These are phyloP conservation scores for Rhabdomys pumilio DNA, from an alignment of 2,797 vertebrate genomes.

Conservation along the genomic window DNA sequence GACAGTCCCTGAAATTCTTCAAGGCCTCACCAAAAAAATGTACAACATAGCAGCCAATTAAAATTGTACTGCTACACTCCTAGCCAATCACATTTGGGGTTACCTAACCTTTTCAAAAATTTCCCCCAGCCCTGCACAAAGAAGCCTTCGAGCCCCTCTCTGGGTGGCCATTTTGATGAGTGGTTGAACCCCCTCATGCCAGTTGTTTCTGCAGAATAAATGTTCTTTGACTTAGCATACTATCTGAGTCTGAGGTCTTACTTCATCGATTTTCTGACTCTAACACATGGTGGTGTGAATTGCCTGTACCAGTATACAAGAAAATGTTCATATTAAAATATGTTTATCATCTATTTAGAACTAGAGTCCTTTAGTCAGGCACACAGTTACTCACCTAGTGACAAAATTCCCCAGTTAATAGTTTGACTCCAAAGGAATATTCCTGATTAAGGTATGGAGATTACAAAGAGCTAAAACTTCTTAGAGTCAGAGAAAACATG, in stretches of 20 bases:
- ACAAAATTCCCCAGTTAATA: constrained; percentile 4
- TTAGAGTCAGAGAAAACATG: background rate
- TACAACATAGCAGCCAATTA: background rate
- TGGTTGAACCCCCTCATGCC: background rate
- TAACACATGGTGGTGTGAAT: background rate
- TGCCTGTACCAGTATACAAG: background rate
- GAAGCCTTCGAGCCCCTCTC: background rate
- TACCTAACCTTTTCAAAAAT: background rate
- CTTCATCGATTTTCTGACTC: background rate
- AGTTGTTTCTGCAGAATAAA: background rate
- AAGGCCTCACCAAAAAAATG: background rate
- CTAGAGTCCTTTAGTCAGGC: background rate
- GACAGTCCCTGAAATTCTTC: background rate
- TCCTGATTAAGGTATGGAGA: background rate
- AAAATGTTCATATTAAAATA: background rate
- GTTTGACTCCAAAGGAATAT: background rate
- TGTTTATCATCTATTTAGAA: constrained; percentile 16
- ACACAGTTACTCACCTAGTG: constrained; percentile 13
- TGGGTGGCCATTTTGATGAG: background rate
- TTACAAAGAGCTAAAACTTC: background rate
- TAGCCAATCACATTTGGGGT: background rate
- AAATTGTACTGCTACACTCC: background rate
- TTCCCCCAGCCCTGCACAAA: background rate
- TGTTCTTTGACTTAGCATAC: too few species aligned
- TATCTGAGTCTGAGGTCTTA: background rate